phyloP scores from a whole-genome alignment of 2,888 invertebrate species.

The Tetanocera ferruginea region DNA sequence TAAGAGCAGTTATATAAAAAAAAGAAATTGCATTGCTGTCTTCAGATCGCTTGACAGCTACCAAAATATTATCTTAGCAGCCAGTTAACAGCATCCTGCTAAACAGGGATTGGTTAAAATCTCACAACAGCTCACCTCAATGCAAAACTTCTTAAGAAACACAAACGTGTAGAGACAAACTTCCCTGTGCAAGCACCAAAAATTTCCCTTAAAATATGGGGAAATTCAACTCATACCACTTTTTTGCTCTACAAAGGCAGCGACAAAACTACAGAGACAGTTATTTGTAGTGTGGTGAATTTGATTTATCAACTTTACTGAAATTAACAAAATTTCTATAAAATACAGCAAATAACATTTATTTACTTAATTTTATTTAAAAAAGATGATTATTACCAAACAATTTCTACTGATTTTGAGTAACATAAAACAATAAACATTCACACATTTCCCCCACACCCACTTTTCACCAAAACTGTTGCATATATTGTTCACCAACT shows the following conservation, averaged over 20 bases:
- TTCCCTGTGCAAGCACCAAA: slow-evolving; percentile 27
- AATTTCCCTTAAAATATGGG: slow-evolving; percentile 22
- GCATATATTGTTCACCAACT: slow-evolving; percentile 2
- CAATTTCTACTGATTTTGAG: background rate
- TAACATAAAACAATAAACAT: background rate
- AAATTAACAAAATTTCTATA: no score
- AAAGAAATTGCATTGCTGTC: no score
- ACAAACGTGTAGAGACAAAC: slow-evolving; percentile 10
- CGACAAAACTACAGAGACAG: background rate
- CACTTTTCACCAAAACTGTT: slow-evolving; percentile 24
- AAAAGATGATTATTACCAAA: background rate
- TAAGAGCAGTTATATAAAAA: no score
- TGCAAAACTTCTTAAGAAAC: background rate
- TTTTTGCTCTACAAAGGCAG: no score
- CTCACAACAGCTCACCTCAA: background rate
- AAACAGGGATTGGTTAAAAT: background rate
- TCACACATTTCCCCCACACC: background rate
- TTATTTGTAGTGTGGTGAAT: background rate
- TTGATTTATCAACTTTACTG: background rate
- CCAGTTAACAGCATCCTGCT: background rate
- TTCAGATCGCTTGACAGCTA: background rate
- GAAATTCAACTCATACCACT: slow-evolving; percentile 3
- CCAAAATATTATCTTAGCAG: background rate
- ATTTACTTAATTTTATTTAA: no score
- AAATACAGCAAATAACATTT: background rate